Conservation (phyloP, 2,888 invertebrate species). For the Amblyjoppa fuscipennis region DNA sequence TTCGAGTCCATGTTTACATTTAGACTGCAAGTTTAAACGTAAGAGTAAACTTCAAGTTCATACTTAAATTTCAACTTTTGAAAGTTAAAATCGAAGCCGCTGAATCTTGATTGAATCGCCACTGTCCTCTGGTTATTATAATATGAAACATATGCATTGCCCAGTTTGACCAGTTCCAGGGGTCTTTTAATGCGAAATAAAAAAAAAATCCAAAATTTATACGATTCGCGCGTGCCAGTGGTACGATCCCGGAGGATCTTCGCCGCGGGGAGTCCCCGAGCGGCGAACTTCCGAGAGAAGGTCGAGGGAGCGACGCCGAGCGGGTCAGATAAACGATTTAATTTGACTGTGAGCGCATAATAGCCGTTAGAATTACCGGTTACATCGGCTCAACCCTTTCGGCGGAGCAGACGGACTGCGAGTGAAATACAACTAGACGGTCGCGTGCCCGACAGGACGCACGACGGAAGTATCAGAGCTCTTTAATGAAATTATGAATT, state of each 20-base stretch:
- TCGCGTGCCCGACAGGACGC: conserved; percentile 36
- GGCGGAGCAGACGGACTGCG: conserved; percentile 17
- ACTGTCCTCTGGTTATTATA: conserved; percentile 6
- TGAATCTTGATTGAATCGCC: conserved; percentile 6
- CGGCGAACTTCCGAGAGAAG: conserved; percentile 38
- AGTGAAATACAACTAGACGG: conserved; percentile 19
- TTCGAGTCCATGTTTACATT: neutral
- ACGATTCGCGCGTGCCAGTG: conserved; percentile 78
- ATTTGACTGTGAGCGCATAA: conserved; percentile 58
- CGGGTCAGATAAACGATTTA: conserved; percentile 49
- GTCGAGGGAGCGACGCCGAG: conserved; percentile 25
- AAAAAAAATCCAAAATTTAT: conserved; percentile 80
- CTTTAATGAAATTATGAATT: conserved; percentile 16
- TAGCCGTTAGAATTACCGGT: conserved; percentile 43
- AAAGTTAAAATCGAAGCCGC: conserved; percentile 3
- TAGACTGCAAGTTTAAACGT: neutral
- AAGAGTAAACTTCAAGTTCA: neutral
- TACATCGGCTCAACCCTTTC: conserved; percentile 53
- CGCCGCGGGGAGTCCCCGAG: conserved; percentile 75
- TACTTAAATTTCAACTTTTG: neutral
- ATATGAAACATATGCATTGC: neutral
- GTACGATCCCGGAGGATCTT: conserved; percentile 76
- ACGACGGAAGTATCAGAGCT: conserved; percentile 26
- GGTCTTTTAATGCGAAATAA: neutral
- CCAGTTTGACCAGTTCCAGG: conserved; percentile 14